Evolutionary conservation across 2,888 invertebrate species (phyloP).

Genomic region (Malacosoma neustria): DNA sequence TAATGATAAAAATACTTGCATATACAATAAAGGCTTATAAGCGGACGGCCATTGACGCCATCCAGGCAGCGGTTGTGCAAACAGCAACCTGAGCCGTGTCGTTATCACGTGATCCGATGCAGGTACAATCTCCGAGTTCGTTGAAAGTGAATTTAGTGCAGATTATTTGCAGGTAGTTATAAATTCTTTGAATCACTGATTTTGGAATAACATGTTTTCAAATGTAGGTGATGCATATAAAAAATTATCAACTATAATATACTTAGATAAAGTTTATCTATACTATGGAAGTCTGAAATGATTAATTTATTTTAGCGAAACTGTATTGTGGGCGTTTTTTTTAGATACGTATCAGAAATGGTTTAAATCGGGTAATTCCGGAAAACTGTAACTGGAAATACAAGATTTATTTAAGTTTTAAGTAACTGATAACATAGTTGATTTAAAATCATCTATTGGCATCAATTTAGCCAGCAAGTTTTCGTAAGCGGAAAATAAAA

Average conservation of each 20-base stretch:
- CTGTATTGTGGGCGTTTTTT: neutral
- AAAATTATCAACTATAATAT: constrained; percentile 1
- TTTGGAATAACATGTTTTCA: constrained; percentile 5
- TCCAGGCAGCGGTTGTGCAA: constrained; percentile 22
- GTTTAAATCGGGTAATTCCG: no score
- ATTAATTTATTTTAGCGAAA: neutral
- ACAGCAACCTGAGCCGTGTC: constrained; percentile 17
- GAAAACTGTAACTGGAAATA: no score
- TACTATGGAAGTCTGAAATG: neutral
- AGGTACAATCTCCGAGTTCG: constrained; percentile 13
- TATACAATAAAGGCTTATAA: neutral
- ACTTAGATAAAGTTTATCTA: constrained; percentile 6
- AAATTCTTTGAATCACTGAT: neutral
- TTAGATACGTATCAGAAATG: no score
- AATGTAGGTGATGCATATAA: constrained; percentile 1
- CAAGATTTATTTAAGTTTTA: no score
- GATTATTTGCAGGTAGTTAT: neutral
- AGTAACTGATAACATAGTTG: no score
- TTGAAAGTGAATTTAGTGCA: constrained; percentile 11
- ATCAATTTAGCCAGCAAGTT: no score
- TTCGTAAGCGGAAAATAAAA: neutral
- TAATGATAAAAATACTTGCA: neutral
- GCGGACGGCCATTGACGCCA: neutral
- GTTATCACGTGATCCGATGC: constrained; percentile 21
- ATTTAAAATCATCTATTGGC: no score